Base-by-base conservation (phyloP, 2,113 vertebrate species). In the Pomatorhinus ruficollis region DNA sequence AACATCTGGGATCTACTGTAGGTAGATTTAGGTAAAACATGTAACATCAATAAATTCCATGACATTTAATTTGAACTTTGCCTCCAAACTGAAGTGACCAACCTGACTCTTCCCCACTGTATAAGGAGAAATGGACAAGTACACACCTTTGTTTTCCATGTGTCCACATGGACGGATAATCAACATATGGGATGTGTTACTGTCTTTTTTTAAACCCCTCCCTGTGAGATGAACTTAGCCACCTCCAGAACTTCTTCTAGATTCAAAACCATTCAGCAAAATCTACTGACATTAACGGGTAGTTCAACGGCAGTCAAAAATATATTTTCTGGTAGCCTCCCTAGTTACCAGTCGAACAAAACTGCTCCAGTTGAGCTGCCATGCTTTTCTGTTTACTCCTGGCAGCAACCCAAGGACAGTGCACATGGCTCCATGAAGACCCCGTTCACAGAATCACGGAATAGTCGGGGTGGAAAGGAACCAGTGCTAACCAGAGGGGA, bases 91-190 rank as follows among this genome's bases (percentile, higher is more conserved):
- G 27, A 90, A 56, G 11, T 65, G 42, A 70, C 28, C 14, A 56
- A 40, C 25, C 3, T 64, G 15, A 52, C 23, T 30, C 7, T 31
- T 65, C 35, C 35, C 87, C 25, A 21, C 30, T 33, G 6, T 61
- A 53, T 19, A 18, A 33, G 0, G 0, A 57, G 30, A 70, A 81
- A 70, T 16, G 3, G 1, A 10, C 6, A 2, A 15, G 17, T 14
- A 52, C 14, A 27, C 10, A 18, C 20, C 5, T 45, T 49, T 61
- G 15, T 65, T 85, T 77, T 47, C 12, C 1, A 1, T 7, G 8
- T 2, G 1, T 52, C 7, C 27, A 4, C 12, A 4, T 12, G 10
- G 13, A 56, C 23, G 56, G 33, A 5, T 15, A 65, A 30, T 39
- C 19, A 5, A 53, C 37, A 39, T 6, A 23, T 25, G 68, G 24